These are phyloP conservation scores for Acanthornis magna DNA, from an alignment of 2,797 vertebrate species.

Conservation along the genomic window DNA sequence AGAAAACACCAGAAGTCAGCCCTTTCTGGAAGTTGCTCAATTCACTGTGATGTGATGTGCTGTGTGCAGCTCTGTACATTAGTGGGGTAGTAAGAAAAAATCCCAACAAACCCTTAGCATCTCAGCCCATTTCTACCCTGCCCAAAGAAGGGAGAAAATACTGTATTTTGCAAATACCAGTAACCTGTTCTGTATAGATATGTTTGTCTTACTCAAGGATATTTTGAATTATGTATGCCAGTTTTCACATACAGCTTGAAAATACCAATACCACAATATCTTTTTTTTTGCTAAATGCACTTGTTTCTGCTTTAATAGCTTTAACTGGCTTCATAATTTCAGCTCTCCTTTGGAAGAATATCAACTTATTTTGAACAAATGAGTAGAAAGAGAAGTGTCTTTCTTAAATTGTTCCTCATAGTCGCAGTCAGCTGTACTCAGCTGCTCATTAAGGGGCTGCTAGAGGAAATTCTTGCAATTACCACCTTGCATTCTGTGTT, in stretches of 20 bases:
- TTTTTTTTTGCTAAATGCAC: neutral
- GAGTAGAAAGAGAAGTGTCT: neutral
- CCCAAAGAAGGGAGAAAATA: neutral
- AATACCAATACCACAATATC: neutral
- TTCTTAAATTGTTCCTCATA: neutral
- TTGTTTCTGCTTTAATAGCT: neutral
- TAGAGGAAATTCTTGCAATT: neutral
- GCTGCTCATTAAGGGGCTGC: neutral
- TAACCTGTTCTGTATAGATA: neutral
- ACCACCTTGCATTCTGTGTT: neutral
- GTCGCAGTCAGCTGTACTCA: neutral
- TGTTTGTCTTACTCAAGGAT: neutral
- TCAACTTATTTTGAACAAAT: neutral
- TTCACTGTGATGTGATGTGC: neutral
- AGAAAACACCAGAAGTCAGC: neutral
- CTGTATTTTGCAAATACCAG: neutral
- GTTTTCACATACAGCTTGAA: neutral
- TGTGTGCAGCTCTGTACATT: rapidly evolving
- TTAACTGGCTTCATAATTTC: neutral
- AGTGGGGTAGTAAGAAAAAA: neutral
- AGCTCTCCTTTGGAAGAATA: neutral
- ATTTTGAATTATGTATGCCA: neutral
- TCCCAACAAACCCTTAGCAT: neutral
- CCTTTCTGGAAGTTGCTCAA: neutral
- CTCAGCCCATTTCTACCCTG: neutral